phyloP scores from a whole-genome alignment of 1,140 invertebrate species.

The Brachionus rubens region DNA sequence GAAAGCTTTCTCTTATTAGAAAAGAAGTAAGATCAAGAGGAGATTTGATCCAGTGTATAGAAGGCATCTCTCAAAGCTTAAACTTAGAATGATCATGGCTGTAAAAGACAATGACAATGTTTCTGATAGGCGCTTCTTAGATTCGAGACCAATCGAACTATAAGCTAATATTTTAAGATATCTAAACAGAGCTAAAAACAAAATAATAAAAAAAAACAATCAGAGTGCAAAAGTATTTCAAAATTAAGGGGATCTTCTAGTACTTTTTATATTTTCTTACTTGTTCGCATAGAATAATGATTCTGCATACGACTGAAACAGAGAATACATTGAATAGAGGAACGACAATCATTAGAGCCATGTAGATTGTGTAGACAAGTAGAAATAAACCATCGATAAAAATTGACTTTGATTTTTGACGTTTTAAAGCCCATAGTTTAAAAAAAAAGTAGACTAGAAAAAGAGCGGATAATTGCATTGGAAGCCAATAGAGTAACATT shows the following conservation, averaged over 20 bases:
- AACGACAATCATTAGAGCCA: not conserved
- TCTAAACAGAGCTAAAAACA: too few species aligned
- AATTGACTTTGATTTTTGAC: not conserved
- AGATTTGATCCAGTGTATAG: too few species aligned
- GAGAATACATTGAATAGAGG: conserved; percentile 50
- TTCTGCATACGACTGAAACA: not conserved
- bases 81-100: too few species aligned
- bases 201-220: not conserved
- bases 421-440: conserved; percentile 60
- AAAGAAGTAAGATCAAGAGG: too few species aligned
- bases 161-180: too few species aligned
- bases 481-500: conserved; percentile 64
- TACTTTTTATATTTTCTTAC: conserved; percentile 54
- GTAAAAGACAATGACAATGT: too few species aligned
- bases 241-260: too few species aligned
- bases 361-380: not conserved
- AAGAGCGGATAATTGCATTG: conserved; percentile 62
- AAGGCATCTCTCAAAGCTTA: too few species aligned
- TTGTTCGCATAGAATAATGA: conserved; percentile 64
- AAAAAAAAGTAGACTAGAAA: conserved; percentile 63
- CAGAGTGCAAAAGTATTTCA: not conserved
- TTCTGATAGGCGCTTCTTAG: too few species aligned
- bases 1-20: too few species aligned
- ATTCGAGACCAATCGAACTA: too few species aligned
- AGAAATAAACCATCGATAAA: conserved; percentile 23